Conservation (phyloP, 1,140 invertebrate species). For the Meloidogyne floridensis region DNA sequence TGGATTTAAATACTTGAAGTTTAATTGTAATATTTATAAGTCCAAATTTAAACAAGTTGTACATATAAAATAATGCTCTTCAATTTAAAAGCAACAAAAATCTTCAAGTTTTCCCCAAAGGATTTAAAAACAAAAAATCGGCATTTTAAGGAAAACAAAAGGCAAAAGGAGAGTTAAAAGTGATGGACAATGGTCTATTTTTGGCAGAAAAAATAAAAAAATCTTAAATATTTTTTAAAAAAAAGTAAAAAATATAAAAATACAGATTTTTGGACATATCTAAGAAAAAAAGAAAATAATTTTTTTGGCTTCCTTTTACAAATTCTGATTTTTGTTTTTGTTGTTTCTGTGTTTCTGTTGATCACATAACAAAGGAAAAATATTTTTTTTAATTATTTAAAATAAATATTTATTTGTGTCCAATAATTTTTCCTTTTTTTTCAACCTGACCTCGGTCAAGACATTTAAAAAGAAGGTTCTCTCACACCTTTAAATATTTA, state of each 20-base stretch:
- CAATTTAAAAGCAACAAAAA: background rate
- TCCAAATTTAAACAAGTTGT: background rate
- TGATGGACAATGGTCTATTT: background rate
- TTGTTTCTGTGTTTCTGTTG: no score
- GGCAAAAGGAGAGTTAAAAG: background rate
- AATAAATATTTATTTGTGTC: background rate
- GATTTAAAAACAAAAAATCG: slow-evolving; percentile 7
- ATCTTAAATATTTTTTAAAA: background rate
- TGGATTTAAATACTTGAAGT: background rate
- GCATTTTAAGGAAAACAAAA: background rate
- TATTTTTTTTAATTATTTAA: background rate
- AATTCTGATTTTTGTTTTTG: background rate
- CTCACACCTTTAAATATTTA: slow-evolving; percentile 9
- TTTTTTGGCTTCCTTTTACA: background rate
- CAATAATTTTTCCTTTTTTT: background rate
- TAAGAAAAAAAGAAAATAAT: no score
- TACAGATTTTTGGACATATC: no score
- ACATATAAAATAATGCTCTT: background rate
- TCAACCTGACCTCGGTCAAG: slow-evolving; percentile 1
- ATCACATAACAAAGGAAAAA: background rate
- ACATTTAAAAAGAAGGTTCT: background rate
- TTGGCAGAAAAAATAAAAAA: background rate
- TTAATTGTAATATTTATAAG: background rate
- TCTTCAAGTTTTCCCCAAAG: slow-evolving; percentile 2
- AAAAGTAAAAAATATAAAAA: background rate